Conservation (phyloP, 2,888 invertebrate genomes). For the Axea sp. region DNA sequence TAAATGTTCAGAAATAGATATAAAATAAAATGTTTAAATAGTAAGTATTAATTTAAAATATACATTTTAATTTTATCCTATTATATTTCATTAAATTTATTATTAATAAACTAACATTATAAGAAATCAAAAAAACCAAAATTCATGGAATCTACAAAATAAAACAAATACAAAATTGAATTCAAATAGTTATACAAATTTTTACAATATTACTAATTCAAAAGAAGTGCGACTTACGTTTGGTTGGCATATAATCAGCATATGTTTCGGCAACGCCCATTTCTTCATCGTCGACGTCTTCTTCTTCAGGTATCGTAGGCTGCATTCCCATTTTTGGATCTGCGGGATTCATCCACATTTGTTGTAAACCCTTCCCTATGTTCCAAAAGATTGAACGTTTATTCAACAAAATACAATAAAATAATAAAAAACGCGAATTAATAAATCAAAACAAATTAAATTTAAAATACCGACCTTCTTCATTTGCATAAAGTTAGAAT, state of each 20-base stretch:
- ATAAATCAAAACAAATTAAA: neutral
- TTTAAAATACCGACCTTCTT: conserved; percentile 12
- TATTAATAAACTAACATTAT: too few species aligned
- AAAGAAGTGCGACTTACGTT: conserved; percentile 86
- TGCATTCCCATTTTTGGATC: conserved; percentile 79
- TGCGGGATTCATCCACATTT: conserved; percentile 81
- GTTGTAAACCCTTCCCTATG: conserved; percentile 82
- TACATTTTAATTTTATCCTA: too few species aligned
- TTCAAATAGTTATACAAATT: too few species aligned
- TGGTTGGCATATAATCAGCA: conserved; percentile 98
- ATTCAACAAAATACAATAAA: conserved; percentile 9
- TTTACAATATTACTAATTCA: too few species aligned
- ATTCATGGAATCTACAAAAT: too few species aligned
- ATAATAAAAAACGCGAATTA: neutral
- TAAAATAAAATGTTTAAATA: too few species aligned
- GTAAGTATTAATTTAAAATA: too few species aligned
- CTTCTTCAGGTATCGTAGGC: conserved; percentile 83
- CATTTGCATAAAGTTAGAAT: neutral
- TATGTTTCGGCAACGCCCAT: conserved; percentile 99
- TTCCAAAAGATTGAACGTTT: conserved; percentile 33
- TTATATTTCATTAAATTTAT: too few species aligned
- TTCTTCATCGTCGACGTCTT: conserved; percentile 95
- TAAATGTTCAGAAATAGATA: too few species aligned
- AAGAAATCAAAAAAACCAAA: too few species aligned
- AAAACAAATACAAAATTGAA: too few species aligned